phyloP scores from a whole-genome alignment of 2,113 vertebrate species.

The Pavo muticus region DNA sequence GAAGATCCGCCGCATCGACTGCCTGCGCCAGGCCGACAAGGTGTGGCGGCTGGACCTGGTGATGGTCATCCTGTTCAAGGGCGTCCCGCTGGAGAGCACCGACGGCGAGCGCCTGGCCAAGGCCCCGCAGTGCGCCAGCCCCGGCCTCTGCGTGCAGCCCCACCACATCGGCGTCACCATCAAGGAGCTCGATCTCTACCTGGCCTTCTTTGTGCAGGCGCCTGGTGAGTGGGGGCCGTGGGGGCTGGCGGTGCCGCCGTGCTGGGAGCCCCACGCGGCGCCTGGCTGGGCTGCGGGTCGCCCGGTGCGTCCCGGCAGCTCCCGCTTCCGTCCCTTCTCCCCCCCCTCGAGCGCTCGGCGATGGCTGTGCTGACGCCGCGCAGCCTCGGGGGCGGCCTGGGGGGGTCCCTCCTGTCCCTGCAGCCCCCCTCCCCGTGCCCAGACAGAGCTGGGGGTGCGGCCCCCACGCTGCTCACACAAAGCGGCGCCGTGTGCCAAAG shows the following conservation, averaged over 20 bases:
- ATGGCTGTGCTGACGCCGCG: background rate
- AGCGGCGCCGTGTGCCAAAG: background rate
- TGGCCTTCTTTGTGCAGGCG: slow-evolving; percentile 90
- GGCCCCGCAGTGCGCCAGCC: slow-evolving; percentile 91
- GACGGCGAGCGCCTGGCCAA: slow-evolving; percentile 97
- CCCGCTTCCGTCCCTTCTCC: too few relatives aligned
- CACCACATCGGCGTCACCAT: slow-evolving; percentile 96
- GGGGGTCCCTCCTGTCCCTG: background rate
- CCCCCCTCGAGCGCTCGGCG: too few relatives aligned
- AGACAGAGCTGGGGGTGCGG: too few relatives aligned
- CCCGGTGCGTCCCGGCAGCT: too few relatives aligned
- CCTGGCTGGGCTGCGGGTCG: too few relatives aligned
- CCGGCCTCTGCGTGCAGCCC: slow-evolving; percentile 95
- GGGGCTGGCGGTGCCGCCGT: background rate
- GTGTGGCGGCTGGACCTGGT: slow-evolving; percentile 98
- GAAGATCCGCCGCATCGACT: slow-evolving; percentile 98
- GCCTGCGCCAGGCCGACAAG: slow-evolving; percentile 97
- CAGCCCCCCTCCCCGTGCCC: background rate
- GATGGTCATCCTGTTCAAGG: slow-evolving; percentile 99
- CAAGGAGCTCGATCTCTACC: slow-evolving; percentile 98
- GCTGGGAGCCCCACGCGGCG: too few relatives aligned
- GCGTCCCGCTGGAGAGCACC: slow-evolving; percentile 97
- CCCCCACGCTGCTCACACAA: background rate
- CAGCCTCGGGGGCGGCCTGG: background rate
- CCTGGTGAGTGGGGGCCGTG: background rate